Percentiles rank a stretch among this genome's conserved stretches.
phyloP scores from a whole-genome alignment of 1,140 invertebrate species.

The Eriocheir sinensis region DNA sequence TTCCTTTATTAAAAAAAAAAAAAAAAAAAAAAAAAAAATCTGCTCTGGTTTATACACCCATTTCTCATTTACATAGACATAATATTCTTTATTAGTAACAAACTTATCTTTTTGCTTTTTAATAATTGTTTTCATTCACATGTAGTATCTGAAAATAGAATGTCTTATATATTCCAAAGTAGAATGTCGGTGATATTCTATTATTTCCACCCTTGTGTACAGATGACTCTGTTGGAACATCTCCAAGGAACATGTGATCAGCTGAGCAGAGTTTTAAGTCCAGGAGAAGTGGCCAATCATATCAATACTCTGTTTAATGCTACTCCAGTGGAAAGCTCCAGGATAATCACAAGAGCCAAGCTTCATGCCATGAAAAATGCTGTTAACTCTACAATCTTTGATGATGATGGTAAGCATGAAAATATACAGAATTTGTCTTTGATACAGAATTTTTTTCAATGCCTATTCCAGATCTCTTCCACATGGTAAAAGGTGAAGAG shows the following conservation, averaged over 20 bases:
- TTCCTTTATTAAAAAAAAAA: no score
- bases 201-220: neutral
- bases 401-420: slow-evolving; percentile 75
- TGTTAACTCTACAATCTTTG: slow-evolving; percentile 71
- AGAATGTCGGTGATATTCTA: no score
- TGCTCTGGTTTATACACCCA: no score
- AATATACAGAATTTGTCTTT: no score
- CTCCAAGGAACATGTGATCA: slow-evolving; percentile 78
- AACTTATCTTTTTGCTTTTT: no score
- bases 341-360: slow-evolving; percentile 78
- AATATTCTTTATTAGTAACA: no score
- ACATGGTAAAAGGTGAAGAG: slow-evolving; percentile 9
- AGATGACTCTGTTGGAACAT: slow-evolving; percentile 78
- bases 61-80: no score
- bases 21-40: no score
- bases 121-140: no score
- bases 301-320: slow-evolving; percentile 76
- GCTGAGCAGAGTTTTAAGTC: slow-evolving; percentile 69
- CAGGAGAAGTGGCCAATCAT: slow-evolving; percentile 74
- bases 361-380: slow-evolving; percentile 78
- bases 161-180: no score
- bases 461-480: neutral
- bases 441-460: no score
- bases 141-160: no score
- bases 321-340: slow-evolving; percentile 88